Evolutionary conservation across 1,140 invertebrate species (phyloP), one percentile per base, ranked within the genome.

Genomic region (Triops longicaudatus): DNA sequence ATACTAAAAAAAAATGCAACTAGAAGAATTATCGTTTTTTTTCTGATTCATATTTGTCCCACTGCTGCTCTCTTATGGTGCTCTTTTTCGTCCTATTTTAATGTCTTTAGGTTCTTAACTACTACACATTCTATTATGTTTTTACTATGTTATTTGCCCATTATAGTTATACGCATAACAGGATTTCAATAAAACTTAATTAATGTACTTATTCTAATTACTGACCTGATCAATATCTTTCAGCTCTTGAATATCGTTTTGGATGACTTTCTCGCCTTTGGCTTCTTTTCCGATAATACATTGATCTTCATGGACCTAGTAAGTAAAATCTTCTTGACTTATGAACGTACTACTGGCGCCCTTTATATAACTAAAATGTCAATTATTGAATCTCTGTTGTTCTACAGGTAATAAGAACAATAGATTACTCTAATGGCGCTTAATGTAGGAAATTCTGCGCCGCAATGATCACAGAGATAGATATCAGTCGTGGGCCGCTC

Each of bases 391-490:
- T 27, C n/a, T 41, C n/a, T 27, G 10, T 22, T 26, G 27, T 76
- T 26, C 11, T 44, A 41, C 5, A 26, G 44, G 26, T 76, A 4
- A 26, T 14, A 10, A 31, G 31, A 4, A 76, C 10, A 41, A 9
- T n/a, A 26, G 5, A 44, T 17, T 86, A 88, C 88, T 84, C 87
- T 85, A 82, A 88, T 88, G 79, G 88, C 85, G 78, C 85, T 82
- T 37, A 85, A 83, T 72, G 86, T 86, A 76, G 86, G 82, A 72
- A 88, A 85, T 82, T 88, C 87, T 22, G 87, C 89, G 83, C 91
- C 90, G 82, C 90, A 91, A 81, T 89, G 90, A 80, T 91, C 90
- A 81, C 90, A 91, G 11, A 91, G 84, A 83, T 91, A 91, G 80
- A 91, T 91, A 81, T 91, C 89, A 73, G 88, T 86, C 1, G 82